Evolutionary conservation across 2,113 vertebrate genomes (phyloP).

Genomic region (Mohoua ochrocephala): DNA sequence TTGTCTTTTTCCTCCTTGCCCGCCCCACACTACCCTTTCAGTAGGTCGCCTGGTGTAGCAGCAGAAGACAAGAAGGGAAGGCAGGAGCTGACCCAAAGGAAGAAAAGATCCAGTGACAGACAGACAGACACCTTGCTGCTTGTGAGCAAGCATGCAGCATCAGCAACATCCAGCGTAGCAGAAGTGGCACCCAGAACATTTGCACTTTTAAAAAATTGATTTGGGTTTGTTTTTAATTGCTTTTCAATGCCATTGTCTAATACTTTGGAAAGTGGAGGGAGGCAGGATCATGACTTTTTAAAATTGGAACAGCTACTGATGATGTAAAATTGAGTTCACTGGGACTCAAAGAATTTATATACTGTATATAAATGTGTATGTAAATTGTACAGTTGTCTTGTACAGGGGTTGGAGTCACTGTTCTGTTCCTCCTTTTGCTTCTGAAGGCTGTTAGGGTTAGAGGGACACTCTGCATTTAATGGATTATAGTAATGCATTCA

Average conservation of each 20-base stretch:
- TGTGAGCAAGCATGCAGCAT: not conserved
- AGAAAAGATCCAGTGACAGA: not conserved
- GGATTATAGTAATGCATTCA: not conserved
- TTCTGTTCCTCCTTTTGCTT: constrained; percentile 34
- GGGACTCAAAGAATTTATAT: constrained; percentile 73
- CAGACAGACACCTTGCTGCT: not conserved
- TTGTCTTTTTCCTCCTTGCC: not conserved
- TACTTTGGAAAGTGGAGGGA: constrained; percentile 53
- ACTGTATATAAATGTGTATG: constrained; percentile 85
- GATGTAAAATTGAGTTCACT: constrained; percentile 61
- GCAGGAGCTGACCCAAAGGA: constrained; percentile 22
- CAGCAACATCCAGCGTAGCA: constrained; percentile 53
- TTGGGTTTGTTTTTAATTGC: constrained; percentile 47
- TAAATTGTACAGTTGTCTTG: constrained; percentile 84
- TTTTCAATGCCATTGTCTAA: constrained; percentile 65
- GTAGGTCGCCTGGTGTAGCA: constrained; percentile 76
- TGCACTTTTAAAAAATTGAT: constrained; percentile 75
- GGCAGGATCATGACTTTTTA: constrained; percentile 29
- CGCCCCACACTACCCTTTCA: not conserved
- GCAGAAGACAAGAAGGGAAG: not conserved
- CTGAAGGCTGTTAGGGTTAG: not conserved
- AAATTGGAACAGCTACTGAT: constrained; percentile 78
- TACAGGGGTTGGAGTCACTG: constrained; percentile 70
- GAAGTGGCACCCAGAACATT: constrained; percentile 66
- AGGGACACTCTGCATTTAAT: not conserved